These are phyloP conservation scores for Glyphotaelius pellucidus DNA, from an alignment of 2,888 invertebrate genomes.

Conservation along the genomic window DNA sequence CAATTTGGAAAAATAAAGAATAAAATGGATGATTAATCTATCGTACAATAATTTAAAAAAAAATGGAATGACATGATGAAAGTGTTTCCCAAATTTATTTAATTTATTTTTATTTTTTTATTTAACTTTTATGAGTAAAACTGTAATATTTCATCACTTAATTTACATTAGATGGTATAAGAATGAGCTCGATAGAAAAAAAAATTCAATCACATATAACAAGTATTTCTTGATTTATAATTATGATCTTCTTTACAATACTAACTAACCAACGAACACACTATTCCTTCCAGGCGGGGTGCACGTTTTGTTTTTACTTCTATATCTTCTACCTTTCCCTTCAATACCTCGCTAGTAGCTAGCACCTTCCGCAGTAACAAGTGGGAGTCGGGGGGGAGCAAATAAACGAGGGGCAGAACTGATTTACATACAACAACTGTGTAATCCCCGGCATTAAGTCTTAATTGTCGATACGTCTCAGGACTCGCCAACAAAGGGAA, in stretches of 20 bases:
- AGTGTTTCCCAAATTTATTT: too few species aligned
- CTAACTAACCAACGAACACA: background rate
- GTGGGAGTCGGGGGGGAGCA: conserved; percentile 61
- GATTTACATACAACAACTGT: conserved; percentile 67
- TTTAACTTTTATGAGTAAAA: too few species aligned
- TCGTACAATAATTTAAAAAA: too few species aligned
- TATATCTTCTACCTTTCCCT: background rate
- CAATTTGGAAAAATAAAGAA: too few species aligned
- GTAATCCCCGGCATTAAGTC: conserved; percentile 66
- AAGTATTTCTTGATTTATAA: background rate
- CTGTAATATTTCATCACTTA: too few species aligned
- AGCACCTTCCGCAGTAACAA: conserved; percentile 48
- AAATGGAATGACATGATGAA: too few species aligned
- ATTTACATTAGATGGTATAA: too few species aligned
- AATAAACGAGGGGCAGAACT: conserved; percentile 65
- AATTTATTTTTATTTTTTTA: too few species aligned
- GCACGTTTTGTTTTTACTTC: background rate
- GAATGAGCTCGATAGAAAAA: too few species aligned
- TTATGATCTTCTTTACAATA: background rate
- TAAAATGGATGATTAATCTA: too few species aligned
- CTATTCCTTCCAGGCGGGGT: background rate
- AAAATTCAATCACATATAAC: background rate
- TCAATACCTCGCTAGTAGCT: background rate
- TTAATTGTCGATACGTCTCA: conserved; percentile 65
- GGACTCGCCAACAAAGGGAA: conserved; percentile 53